Base-by-base conservation (phyloP, 2,888 invertebrate genomes). In the Dyspetes luteomarginatus region DNA sequence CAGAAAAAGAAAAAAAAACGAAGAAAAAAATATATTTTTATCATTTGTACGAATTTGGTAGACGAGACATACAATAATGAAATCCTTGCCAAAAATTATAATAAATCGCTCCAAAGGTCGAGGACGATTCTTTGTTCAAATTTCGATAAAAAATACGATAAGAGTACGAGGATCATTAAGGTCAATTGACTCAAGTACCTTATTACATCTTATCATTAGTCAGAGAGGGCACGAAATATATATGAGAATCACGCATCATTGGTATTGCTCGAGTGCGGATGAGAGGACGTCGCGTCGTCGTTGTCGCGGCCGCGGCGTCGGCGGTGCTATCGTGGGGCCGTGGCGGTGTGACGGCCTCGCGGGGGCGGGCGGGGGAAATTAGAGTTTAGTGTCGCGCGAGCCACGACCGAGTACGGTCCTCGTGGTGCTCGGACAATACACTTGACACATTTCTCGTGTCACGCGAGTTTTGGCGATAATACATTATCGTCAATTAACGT, bases 321-420 rank as follows among this genome's bases (percentile, higher is more conserved):
- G 83, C 74, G 77, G 74, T 75, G 81, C 62, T 83, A 82, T 80
- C 76, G 81, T 78, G 78, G 80, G 73, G 82, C 75, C 85, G 83
- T 78, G 82, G 69, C 60, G 81, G 75, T 78, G 78, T 68, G 65
- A 79, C 75, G 74, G 79, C 71, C 74, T 56, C 73, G 74, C 78
- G 77, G 83, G 80, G 86, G 86, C 78, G 85, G n/a, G 82, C 82
- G 86, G 84, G 86, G 86, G 81, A 85, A 86, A 87, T 87, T 85
- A 86, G 86, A 85, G 85, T 86, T 88, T 90, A 91, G 91, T 91
- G 84, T 87, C 85, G 88, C 88, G 88, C 89, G 91, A 90, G 88
- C 88, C 88, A 87, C 86, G 87, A 86, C 82, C 86, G 87, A 86
- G 90, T 84, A 86, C 84, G 85, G 85, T 86, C 84, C 84, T 82